Evolutionary conservation across 2,888 invertebrate species (phyloP), one percentile per base, ranked within the genome.

Genomic region (Caenorhabditis angaria): DNA sequence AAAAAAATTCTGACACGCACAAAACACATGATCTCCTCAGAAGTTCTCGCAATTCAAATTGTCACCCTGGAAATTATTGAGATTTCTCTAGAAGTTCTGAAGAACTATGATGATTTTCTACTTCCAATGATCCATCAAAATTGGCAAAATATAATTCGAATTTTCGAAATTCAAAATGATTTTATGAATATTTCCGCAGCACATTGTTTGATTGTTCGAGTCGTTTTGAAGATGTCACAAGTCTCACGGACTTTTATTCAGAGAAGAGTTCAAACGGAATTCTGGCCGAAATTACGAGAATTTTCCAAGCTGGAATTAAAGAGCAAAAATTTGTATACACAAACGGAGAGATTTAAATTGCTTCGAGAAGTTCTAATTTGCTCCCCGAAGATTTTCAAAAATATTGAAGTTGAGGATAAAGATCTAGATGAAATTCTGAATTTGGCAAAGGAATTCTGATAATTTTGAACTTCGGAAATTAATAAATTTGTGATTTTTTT

Each of bases 101-200:
- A 61, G n/a, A 58, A 65, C 27, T 82, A 77, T 61, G 83, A 84
- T 27, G 80, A 85, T 67, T 70, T 78, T 22, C 67, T 85, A 0
- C 76, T 85, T 18, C 85, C 85, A 47, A 84, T 85, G 85, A 76
- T 78, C n/a, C 76, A 80, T 64, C 84, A 85, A 66, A 85, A 85
- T 56, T 85, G 84, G 84, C 54, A 64, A 20, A 71, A 77, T 18
- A 29, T 84, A 35, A 68, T 79, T 29, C 22, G 32, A 28, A 71
- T 72, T n/a, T 55, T 76, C n/a, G n/a, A n/a, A n/a, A n/a, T n/a
- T 25, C 62, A 74, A 14, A 67, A 75, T 5, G 53, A 66, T 12
- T n/a, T n/a, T n/a, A n/a, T n/a, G n/a, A 71, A 80, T 29, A 55
- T 77, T 27, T 56, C 62, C 5, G 58, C 24, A 12, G 27, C 18